phyloP scores from a whole-genome alignment of 2,888 invertebrate species.

The Argyresthia albistria region DNA sequence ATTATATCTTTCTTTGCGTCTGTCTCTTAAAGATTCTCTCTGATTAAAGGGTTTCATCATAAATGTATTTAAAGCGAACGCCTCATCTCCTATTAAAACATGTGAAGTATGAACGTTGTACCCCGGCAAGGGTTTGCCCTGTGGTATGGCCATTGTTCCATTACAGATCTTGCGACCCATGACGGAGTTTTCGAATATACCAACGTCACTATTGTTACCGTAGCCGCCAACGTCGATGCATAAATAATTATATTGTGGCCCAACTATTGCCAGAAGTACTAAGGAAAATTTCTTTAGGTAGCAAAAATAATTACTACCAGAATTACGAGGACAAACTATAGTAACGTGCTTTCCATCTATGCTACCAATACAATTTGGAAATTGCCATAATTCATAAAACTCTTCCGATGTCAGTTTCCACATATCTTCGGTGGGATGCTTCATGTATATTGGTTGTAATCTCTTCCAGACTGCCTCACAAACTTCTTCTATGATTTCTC shows the following conservation, averaged over 20 bases:
- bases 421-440: constrained; percentile 10
- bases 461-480: constrained; percentile 10
- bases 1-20: no score
- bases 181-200: neutral
- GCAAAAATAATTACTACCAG: constrained; percentile 5
- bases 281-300: constrained; percentile 6
- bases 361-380: constrained; percentile 13
- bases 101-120: constrained; percentile 6
- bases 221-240: constrained; percentile 1
- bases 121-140: constrained; percentile 7
- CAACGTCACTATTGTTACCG: neutral
- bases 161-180: neutral
- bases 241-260: constrained; percentile 6
- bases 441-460: constrained; percentile 10
- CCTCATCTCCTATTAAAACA: constrained; percentile 13
- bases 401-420: constrained; percentile 9
- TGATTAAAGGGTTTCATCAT: constrained; percentile 8
- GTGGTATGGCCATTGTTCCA: neutral
- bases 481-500: constrained; percentile 8
- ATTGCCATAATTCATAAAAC: constrained; percentile 10
- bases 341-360: constrained; percentile 14
- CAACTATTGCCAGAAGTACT: constrained; percentile 8
- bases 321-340: constrained; percentile 10
- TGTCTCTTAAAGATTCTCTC: neutral
- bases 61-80: constrained; percentile 10